Conservation (phyloP, 2,797 vertebrate genomes). For the Sylvilagus floridanus region DNA sequence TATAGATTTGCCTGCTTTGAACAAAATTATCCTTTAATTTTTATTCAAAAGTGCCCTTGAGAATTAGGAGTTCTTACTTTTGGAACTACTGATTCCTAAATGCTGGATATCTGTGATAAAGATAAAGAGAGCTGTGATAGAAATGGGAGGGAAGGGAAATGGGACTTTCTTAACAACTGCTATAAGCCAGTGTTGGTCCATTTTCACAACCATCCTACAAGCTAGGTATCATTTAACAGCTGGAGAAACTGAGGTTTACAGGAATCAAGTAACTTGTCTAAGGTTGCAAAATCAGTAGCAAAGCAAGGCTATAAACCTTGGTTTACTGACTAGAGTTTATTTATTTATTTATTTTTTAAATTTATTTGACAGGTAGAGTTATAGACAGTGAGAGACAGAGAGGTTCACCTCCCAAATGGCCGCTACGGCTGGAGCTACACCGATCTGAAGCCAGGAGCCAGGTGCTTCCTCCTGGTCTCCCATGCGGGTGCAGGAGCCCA, state of each 20-base stretch:
- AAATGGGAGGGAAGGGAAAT: background rate
- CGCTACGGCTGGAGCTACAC: too few relatives aligned
- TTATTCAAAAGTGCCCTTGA: background rate
- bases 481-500: too few relatives aligned
- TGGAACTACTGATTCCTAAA: background rate
- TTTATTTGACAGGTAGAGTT: too few relatives aligned
- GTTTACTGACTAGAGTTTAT: background rate
- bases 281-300: background rate
- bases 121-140: background rate
- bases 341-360: background rate
- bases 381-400: too few relatives aligned
- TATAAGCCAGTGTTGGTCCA: too few relatives aligned
- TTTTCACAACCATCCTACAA: background rate
- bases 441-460: too few relatives aligned
- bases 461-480: too few relatives aligned
- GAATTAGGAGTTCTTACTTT: conserved; percentile 27
- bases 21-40: too few relatives aligned
- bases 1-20: background rate
- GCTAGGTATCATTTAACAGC: background rate
- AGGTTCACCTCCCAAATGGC: too few relatives aligned
- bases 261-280: conserved; percentile 3
- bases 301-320: background rate
- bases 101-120: background rate
- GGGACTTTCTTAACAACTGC: background rate
- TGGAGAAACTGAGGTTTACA: background rate